phyloP scores from a whole-genome alignment of 2,113 vertebrate genomes.

The Rostratula benghalensis region DNA sequence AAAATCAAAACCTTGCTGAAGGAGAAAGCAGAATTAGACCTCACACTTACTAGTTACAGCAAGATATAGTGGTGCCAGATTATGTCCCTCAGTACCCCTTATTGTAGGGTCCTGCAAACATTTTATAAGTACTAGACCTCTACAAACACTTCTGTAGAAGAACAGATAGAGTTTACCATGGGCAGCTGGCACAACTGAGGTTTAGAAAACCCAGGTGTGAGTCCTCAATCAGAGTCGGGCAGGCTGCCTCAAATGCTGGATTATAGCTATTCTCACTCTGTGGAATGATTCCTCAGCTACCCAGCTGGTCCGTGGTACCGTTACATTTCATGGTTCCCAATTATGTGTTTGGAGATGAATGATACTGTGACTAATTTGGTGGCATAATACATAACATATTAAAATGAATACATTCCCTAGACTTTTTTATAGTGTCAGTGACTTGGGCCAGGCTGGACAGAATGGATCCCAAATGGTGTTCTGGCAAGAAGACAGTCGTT shows the following conservation, averaged over 20 bases:
- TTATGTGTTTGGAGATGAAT: constrained; percentile 28
- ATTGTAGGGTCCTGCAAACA: background rate
- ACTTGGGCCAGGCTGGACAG: constrained; percentile 11
- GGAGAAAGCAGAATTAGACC: background rate
- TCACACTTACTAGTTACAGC: background rate
- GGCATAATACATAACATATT: constrained; percentile 20
- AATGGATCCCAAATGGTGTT: constrained; percentile 43
- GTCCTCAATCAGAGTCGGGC: fast-evolving
- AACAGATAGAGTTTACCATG: background rate
- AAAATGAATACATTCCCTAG: constrained; percentile 18
- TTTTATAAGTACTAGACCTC: background rate
- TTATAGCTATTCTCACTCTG: background rate
- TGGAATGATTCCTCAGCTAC: background rate
- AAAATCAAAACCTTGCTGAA: background rate
- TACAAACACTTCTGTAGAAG: background rate
- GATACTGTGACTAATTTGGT: constrained; percentile 41
- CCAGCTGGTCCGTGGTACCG: background rate
- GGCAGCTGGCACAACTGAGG: background rate
- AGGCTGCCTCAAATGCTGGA: background rate
- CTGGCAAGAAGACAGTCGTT: constrained; percentile 8
- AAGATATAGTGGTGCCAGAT: background rate
- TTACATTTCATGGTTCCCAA: background rate
- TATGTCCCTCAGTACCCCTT: background rate
- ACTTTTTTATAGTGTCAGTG: constrained; percentile 8
- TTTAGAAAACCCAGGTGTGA: background rate